Percentiles rank a stretch among this genome's conserved stretches.
Conservation (phyloP, 2,888 invertebrate species). For the Pegoplata infirma region DNA sequence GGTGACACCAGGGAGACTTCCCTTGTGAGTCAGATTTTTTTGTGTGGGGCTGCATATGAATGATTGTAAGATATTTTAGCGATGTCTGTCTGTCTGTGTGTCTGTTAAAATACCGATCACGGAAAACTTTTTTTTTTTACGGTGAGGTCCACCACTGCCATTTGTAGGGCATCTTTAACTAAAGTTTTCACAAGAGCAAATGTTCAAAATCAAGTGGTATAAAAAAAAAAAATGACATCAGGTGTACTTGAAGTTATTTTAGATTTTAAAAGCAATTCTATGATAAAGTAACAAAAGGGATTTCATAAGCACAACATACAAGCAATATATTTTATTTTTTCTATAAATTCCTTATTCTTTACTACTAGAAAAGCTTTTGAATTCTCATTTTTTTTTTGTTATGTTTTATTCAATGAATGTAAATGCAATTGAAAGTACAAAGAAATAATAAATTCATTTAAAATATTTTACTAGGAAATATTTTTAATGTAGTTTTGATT, state of each 20-base stretch:
- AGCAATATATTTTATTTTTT: background rate
- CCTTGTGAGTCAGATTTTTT: too few species aligned
- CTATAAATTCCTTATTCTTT: background rate
- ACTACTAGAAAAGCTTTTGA: background rate
- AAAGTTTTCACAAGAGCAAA: slow-evolving; percentile 28
- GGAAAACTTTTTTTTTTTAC: too few species aligned
- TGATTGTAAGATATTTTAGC: too few species aligned
- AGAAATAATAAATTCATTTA: too few species aligned
- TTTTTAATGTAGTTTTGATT: too few species aligned
- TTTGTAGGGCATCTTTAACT: background rate
- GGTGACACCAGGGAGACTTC: too few species aligned
- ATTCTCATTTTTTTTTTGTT: background rate
- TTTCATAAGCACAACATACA: slow-evolving; percentile 1
- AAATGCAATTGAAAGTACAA: background rate
- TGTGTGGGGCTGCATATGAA: too few species aligned
- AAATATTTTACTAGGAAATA: too few species aligned
- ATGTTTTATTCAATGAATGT: background rate
- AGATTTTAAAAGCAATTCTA: slow-evolving; percentile 48
- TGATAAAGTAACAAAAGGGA: slow-evolving; percentile 51
- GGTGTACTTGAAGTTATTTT: slow-evolving; percentile 54
- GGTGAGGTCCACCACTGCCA: too few species aligned
- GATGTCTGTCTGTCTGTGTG: too few species aligned
- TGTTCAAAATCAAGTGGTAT: slow-evolving; percentile 52
- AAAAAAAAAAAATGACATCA: slow-evolving; percentile 51
- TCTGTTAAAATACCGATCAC: too few species aligned